Percentiles rank a stretch among this genome's conserved stretches.
Conservation (phyloP, 2,113 vertebrate species). For the Leptobrachium ailaonicum region DNA sequence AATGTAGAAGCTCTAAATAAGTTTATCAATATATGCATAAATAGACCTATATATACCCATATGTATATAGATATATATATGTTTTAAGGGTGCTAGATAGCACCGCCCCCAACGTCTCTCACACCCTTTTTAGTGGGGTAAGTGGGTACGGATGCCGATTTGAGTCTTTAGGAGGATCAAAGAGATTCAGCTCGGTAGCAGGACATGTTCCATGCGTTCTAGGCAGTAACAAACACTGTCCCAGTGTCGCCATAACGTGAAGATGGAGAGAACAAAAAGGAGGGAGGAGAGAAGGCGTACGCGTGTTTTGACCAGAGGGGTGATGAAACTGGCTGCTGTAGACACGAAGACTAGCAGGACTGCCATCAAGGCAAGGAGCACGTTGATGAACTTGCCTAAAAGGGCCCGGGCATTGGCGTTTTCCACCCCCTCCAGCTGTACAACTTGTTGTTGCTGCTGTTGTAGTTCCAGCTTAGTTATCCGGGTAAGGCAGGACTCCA, state of each 20-base stretch:
- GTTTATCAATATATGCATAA: slow-evolving; percentile 36
- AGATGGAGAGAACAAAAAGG: slow-evolving; percentile 81
- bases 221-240: slow-evolving; percentile 84
- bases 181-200: slow-evolving; percentile 81
- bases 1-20: slow-evolving; percentile 37
- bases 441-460: slow-evolving; percentile 97
- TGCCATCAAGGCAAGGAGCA: slow-evolving; percentile 96
- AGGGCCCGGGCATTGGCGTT: slow-evolving; percentile 93
- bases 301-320: slow-evolving; percentile 95
- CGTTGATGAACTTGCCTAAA: slow-evolving; percentile 97
- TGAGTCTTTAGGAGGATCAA: background rate
- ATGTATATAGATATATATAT: slow-evolving; percentile 28
- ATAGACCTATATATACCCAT: slow-evolving; percentile 28
- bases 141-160: background rate
- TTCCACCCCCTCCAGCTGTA: slow-evolving; percentile 95
- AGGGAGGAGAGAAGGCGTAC: slow-evolving; percentile 83
- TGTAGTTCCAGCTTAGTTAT: slow-evolving; percentile 96
- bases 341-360: slow-evolving; percentile 97
- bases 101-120: background rate
- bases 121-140: background rate
- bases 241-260: slow-evolving; percentile 96
- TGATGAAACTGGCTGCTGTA: slow-evolving; percentile 96
- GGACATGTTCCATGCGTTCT: slow-evolving; percentile 84
- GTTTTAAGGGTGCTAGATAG: slow-evolving; percentile 30
- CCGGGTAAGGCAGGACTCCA: slow-evolving; percentile 94